Conservation (phyloP, 2,797 vertebrate genomes). For the Thaleichthys pacificus region DNA sequence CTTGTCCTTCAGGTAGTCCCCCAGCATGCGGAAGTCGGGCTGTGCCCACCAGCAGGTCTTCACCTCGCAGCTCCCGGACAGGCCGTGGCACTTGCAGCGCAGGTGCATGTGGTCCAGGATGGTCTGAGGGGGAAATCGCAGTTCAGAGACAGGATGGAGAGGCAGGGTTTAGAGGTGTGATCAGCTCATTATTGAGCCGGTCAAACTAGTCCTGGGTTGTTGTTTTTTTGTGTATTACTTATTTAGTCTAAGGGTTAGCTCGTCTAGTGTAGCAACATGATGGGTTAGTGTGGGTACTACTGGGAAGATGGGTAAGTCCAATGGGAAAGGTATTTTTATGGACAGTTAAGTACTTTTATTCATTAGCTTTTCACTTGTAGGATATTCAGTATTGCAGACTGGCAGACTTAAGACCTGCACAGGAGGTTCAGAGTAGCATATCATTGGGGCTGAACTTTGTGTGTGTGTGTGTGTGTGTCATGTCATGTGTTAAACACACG, state of each 20-base stretch:
- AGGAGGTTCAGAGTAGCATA: slow-evolving; percentile 43
- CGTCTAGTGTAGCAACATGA: too few species aligned
- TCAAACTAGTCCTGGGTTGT: too few species aligned
- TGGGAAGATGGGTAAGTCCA: too few species aligned
- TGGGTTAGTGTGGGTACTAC: too few species aligned
- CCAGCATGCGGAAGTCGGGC: slow-evolving; percentile 93
- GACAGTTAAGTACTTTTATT: slow-evolving; percentile 13
- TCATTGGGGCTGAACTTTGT: slow-evolving; percentile 35
- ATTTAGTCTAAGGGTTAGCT: too few species aligned
- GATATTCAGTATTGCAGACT: slow-evolving; percentile 41
- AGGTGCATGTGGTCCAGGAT: slow-evolving; percentile 98
- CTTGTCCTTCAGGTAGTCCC: slow-evolving; percentile 97
- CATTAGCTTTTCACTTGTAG: slow-evolving; percentile 38
- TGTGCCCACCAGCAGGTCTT: slow-evolving; percentile 99
- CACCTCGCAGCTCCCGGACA: slow-evolving; percentile 97
- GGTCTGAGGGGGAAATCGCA: slow-evolving; percentile 72
- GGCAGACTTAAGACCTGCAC: slow-evolving; percentile 34
- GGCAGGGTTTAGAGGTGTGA: too few species aligned
- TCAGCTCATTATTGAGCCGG: too few species aligned
- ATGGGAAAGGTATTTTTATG: background rate
- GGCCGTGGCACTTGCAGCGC: slow-evolving; percentile 96
- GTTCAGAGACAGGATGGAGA: too few species aligned
- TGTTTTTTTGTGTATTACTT: too few species aligned
- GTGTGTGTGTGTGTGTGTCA: background rate
- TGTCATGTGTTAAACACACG: slow-evolving; percentile 34